Conservation (phyloP, 2,888 invertebrate genomes). For the Aleiodes leptofemur region DNA sequence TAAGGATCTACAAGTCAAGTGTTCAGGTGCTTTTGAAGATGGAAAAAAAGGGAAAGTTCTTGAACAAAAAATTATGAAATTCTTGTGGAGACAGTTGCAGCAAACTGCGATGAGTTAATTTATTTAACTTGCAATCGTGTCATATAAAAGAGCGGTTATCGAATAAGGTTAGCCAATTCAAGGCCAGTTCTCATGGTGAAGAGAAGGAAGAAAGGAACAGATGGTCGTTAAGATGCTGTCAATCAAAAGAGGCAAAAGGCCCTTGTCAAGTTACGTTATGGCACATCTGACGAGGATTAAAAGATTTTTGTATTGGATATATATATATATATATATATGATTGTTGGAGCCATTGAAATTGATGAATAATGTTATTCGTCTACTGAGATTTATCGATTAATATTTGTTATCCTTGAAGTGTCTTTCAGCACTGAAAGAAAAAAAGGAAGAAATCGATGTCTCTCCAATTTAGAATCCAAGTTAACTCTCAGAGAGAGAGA, state of each 20-base stretch:
- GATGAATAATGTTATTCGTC: constrained; percentile 57
- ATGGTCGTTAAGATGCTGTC: constrained; percentile 74
- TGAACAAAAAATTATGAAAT: background rate
- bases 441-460: constrained; percentile 38
- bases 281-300: constrained; percentile 59
- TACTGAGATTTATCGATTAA: constrained; percentile 32
- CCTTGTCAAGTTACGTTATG: constrained; percentile 55
- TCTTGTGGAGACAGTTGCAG: background rate
- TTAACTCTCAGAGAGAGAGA: constrained; percentile 1
- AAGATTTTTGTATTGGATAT: constrained; percentile 62
- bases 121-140: background rate
- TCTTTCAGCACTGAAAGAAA: background rate
- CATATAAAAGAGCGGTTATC: constrained; percentile 1
- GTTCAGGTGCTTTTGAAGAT: constrained; percentile 1
- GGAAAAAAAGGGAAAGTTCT: constrained; percentile 36
- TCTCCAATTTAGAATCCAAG: constrained; percentile 12
- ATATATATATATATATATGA: too few relatives aligned
- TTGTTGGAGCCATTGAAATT: constrained; percentile 58
- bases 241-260: constrained; percentile 58
- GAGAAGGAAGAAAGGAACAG: constrained; percentile 53
- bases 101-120: background rate
- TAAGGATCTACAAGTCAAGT: constrained; percentile 48
- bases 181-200: constrained; percentile 56
- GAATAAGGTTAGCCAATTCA: background rate
- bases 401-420: constrained; percentile 28